Conservation (phyloP, 2,888 invertebrate genomes). For the Parnassius glacialis region DNA sequence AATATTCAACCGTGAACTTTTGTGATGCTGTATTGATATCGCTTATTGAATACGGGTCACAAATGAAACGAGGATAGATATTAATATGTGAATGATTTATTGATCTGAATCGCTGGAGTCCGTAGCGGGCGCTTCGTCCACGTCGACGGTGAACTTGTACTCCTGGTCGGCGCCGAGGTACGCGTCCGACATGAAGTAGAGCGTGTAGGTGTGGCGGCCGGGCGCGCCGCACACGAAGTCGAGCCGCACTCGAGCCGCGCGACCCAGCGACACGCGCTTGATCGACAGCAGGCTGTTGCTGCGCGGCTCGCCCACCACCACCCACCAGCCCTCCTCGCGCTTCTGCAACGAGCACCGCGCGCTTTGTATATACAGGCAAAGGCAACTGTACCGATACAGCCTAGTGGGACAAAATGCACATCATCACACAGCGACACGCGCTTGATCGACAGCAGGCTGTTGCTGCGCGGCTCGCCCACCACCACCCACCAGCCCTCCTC, state of each 20-base stretch:
- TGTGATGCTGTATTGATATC: no score
- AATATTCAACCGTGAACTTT: no score
- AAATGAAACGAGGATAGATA: no score
- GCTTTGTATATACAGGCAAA: conserved; percentile 27
- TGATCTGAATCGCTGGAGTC: conserved; percentile 52
- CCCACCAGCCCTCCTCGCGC: conserved; percentile 98
- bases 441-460: conserved; percentile 98
- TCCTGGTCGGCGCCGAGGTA: conserved; percentile 99
- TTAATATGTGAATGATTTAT: background rate
- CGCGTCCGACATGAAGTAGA: conserved; percentile 99
- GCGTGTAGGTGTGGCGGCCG: conserved; percentile 93
- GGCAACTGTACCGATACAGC: no score
- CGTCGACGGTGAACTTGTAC: conserved; percentile 94
- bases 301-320: conserved; percentile 98
- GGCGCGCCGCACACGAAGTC: conserved; percentile 97
- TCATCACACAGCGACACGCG: conserved; percentile 90
- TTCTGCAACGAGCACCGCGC: conserved; percentile 75
- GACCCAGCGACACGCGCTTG: conserved; percentile 96
- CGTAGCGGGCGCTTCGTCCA: conserved; percentile 76
- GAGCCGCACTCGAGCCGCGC: conserved; percentile 90
- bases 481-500: conserved; percentile 99
- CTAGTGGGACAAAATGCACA: no score
- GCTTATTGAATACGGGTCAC: no score
- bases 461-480: conserved; percentile 96
- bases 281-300: conserved; percentile 97